Conservation (phyloP, 2,113 vertebrate species). For the Petrocephalus microphthalmus region DNA sequence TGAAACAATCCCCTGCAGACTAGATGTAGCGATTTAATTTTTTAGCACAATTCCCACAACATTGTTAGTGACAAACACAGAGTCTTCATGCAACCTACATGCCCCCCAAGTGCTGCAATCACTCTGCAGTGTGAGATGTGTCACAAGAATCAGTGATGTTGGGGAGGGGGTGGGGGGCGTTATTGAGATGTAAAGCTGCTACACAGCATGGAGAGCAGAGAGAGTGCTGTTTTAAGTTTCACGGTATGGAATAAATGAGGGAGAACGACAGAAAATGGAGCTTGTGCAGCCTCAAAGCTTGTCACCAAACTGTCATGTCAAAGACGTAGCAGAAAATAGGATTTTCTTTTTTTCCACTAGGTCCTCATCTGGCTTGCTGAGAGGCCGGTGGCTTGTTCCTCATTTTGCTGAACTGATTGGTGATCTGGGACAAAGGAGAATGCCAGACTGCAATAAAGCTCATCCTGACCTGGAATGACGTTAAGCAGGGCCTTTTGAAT, state of each 20-base stretch:
- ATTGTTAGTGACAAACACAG: neutral
- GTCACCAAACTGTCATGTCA: neutral
- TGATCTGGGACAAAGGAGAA: neutral
- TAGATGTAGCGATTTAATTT: neutral
- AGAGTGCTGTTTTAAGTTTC: constrained; percentile 57
- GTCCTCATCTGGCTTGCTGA: neutral
- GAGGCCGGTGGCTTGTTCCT: neutral
- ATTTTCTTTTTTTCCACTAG: neutral
- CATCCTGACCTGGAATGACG: neutral
- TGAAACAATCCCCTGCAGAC: neutral
- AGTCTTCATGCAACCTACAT: neutral
- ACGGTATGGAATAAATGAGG: constrained; percentile 48
- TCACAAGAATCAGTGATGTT: neutral
- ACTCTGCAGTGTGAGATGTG: neutral
- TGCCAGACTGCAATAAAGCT: neutral
- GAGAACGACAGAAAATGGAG: constrained; percentile 23
- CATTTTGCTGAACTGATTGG: neutral
- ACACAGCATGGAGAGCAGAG: constrained; percentile 37
- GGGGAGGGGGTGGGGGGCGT: constrained; percentile 17
- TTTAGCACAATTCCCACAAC: neutral
- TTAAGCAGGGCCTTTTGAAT: neutral
- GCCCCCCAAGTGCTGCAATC: neutral
- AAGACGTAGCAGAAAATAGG: neutral
- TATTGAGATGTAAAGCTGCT: constrained; percentile 58
- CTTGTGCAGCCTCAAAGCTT: neutral